Conservation (phyloP, 2,113 vertebrate species). For the Plestiodon gilberti region DNA sequence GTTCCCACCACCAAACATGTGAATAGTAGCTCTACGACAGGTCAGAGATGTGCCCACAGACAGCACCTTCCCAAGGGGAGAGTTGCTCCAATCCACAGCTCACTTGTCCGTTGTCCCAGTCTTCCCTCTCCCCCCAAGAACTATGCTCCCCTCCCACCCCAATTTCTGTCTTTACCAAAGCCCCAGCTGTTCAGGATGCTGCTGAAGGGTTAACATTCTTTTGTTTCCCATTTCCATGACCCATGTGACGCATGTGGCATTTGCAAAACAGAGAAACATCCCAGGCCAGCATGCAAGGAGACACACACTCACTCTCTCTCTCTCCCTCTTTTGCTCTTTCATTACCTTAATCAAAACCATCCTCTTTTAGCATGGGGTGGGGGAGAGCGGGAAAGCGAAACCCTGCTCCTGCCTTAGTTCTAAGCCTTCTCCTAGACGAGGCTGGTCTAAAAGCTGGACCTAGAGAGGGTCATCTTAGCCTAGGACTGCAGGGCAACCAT, state of each 20-base stretch:
- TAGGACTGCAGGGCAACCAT: neutral
- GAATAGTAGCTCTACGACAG: too few relatives aligned
- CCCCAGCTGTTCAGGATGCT: neutral
- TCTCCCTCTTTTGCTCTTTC: neutral
- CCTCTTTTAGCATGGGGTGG: neutral
- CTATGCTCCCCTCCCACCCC: neutral
- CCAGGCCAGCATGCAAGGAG: neutral
- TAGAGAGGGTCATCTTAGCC: neutral
- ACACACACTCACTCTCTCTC: neutral
- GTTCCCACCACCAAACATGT: too few relatives aligned
- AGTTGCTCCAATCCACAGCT: neutral
- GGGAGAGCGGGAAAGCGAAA: neutral
- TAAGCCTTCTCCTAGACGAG: neutral
- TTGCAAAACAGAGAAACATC: neutral
- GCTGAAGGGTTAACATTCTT: neutral
- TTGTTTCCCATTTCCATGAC: conserved; percentile 1
- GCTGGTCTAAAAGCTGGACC: neutral
- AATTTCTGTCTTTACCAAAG: too few relatives aligned
- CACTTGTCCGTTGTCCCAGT: neutral
- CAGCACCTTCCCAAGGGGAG: too few relatives aligned
- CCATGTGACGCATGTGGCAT: neutral
- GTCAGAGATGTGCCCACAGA: too few relatives aligned
- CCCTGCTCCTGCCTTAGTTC: neutral
- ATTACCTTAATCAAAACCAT: conserved; percentile 30
- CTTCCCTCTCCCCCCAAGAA: too few relatives aligned